Conservation (phyloP, 2,797 vertebrate genomes). For the Pangasius mekongensis region DNA sequence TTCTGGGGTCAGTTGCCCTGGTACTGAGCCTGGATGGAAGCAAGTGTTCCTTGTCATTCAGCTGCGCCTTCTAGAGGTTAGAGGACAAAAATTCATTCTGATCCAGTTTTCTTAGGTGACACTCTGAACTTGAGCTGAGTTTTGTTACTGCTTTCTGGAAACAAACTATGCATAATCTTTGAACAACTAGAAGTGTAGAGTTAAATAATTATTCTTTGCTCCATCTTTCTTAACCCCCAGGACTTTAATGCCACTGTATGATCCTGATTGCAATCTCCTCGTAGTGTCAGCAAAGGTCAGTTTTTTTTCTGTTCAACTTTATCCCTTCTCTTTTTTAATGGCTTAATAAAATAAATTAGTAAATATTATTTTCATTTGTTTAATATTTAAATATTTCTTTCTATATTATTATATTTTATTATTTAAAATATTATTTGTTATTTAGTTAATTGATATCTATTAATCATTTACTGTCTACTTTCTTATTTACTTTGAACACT, state of each 20-base stretch:
- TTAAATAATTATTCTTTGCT: neutral
- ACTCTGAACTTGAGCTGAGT: neutral
- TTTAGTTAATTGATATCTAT: neutral
- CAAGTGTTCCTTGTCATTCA: neutral
- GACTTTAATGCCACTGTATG: conserved; percentile 83
- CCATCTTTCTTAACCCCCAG: conserved; percentile 64
- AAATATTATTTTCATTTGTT: neutral
- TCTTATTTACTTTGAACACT: neutral
- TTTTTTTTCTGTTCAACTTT: neutral
- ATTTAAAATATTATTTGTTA: neutral
- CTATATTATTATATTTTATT: neutral
- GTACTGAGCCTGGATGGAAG: neutral
- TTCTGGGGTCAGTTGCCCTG: neutral
- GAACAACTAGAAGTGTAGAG: neutral
- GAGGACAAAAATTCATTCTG: neutral
- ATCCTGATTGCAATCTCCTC: conserved; percentile 86
- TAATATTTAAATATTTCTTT: conserved; percentile 10
- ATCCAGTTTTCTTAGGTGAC: neutral
- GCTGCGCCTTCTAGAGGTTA: neutral
- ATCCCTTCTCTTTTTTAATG: neutral
- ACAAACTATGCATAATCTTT: neutral
- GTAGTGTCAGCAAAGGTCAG: conserved; percentile 87
- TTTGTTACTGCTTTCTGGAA: neutral
- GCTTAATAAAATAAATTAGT: neutral
- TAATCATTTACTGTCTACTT: neutral